Evolutionary conservation across 2,113 vertebrate species (phyloP), one percentile per base, ranked within the genome.

Genomic region (Genyomyrus donnyi): DNA sequence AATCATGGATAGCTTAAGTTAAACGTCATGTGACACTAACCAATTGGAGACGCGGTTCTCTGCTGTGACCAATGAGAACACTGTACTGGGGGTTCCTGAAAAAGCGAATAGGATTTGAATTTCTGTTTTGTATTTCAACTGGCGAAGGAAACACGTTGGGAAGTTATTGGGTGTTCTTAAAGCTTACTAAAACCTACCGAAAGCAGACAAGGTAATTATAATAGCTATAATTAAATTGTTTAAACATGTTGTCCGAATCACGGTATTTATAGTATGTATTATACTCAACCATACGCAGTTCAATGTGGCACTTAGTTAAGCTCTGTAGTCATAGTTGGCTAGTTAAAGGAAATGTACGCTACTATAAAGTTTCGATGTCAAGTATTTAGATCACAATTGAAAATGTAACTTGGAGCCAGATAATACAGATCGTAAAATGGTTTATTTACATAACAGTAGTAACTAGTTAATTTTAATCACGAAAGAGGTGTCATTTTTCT

Each of bases 101-200:
- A 91, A 80, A 21, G 90, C 88, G 7, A 62, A 13, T 66, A 3
- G 6, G 45, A 48, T 48, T 95, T 96, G 94, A 94, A 95, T 95
- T 93, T 93, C 31, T 89, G 5, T 87, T 66, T 49, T 90, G 56
- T n/a, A 45, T 46, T 70, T 48, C 19, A 88, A 74, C n/a, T 45
- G 42, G 35, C 17, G 2, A 70, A 24, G 9, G 39, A 31, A 88
- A 31, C 39, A 48, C 58, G 42, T 31, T 48, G 42, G 11, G 19
- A 53, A 87, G n/a, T 2, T 11, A 5, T 87, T n/a, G 10, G 24
- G 15, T 87, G 3, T 17, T 35, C 50, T 53, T 52, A 53, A 56
- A 31, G 1, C 3, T 52, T 53, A 35, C 50, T 50, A 56, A 53
- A 35, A 87, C 1, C 35, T 21, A 80, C 15, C 4, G 31, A 35